These are phyloP conservation scores for Liasis olivaceus DNA, from an alignment of 2,797 vertebrate genomes.

Conservation along the genomic window DNA sequence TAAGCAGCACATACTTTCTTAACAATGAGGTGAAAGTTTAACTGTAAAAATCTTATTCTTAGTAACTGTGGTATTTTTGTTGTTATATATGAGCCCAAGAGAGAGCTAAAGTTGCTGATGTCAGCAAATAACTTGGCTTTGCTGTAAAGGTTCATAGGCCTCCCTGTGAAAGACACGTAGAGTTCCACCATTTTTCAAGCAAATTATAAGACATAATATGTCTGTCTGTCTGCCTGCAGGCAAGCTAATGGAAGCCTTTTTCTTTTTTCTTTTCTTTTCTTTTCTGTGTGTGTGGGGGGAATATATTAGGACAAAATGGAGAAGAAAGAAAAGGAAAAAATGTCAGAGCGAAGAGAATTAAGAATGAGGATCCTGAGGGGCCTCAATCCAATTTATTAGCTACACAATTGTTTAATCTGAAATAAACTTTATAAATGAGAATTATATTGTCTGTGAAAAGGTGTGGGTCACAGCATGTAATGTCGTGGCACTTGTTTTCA, in stretches of 20 bases:
- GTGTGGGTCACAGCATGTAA: constrained; percentile 62
- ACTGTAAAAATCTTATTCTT: constrained; percentile 38
- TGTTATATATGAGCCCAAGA: constrained; percentile 38
- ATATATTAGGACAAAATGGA: not conserved
- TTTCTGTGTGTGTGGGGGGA: not conserved
- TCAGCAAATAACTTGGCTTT: constrained; percentile 63
- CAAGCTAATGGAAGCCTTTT: not conserved
- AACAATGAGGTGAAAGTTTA: constrained; percentile 56
- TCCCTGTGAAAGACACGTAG: constrained; percentile 53
- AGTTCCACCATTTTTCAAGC: constrained; percentile 68
- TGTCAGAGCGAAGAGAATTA: constrained; percentile 8
- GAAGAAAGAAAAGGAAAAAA: not conserved
- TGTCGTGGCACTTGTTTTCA: constrained; percentile 74
- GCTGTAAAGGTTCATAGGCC: constrained; percentile 65
- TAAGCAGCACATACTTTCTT: constrained; percentile 56
- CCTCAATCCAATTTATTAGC: constrained; percentile 54
- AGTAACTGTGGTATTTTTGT: constrained; percentile 25
- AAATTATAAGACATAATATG: constrained; percentile 41
- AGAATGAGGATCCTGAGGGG: not conserved
- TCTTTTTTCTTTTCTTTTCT: not conserved
- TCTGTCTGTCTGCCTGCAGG: not conserved
- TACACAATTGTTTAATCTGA: constrained; percentile 74
- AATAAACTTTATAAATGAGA: constrained; percentile 70
- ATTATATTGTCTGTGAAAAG: constrained; percentile 59
- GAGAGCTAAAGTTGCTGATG: constrained; percentile 43